Evolutionary conservation across 2,888 invertebrate species (phyloP), one percentile per base, ranked within the genome.

Genomic region (Lasioglossum malachurum): DNA sequence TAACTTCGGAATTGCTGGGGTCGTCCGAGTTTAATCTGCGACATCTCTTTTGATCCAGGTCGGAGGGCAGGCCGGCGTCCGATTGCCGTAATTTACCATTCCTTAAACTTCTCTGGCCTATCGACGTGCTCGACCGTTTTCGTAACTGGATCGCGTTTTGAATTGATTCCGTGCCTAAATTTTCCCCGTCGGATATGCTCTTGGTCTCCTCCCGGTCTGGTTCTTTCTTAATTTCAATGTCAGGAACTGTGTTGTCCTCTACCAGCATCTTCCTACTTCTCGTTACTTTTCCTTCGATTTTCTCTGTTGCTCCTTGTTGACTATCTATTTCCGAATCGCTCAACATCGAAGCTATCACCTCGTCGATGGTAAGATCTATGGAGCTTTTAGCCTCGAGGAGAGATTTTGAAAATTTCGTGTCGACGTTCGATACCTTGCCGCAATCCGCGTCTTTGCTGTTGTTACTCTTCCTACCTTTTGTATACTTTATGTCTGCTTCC

Each of bases 21-120:
- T 93, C 94, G 35, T 94, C 94, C 31, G 92, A 92, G 80, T 93
- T 93, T 53, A 93, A 86, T 90, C 93, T 91, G 41, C 92, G 90
- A 31, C 93, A 87, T 69, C 92, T 93, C 78, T 92, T 94, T 1
- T 84, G 31, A 5, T 94, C 94, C 67, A 89, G 78, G 23, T 94
- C 94, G 0, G 87, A 60, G 2, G 92, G 87, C 14, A 92, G 87
- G 0, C 90, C 91, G 1, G 93, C 93, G 53, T 95, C 94, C 0
- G 93, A 87, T 94, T 97, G 97, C 81, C 97, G 96, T 73, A 97
- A 96, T 93, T 97, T 97, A 0, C 97, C 97, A 94, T 97, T 97
- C 78, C 97, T 95, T 80, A 97, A 95, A 86, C 96, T 96, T 88
- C 97, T 96, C 44, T 96, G 96, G 88, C 96, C 96, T 79, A 86